phyloP scores from a whole-genome alignment of 2,113 vertebrate genomes.

The Myiozetetes cayanensis region DNA sequence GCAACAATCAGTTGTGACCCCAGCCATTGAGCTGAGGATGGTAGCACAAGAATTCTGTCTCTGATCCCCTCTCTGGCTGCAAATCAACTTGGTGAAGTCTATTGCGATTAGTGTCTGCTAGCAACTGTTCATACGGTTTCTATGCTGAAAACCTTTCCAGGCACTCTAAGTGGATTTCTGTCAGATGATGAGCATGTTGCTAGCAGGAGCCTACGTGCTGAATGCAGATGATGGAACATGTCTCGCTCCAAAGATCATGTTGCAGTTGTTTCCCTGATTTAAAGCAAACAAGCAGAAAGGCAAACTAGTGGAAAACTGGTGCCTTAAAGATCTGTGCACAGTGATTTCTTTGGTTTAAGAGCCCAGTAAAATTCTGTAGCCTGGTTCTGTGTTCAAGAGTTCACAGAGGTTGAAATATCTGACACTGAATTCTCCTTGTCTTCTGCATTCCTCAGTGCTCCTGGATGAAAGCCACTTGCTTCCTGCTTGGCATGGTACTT shows the following conservation, averaged over 20 bases:
- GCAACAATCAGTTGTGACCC: not conserved
- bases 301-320: not conserved
- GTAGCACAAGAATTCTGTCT: not conserved
- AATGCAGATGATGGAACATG: slow-evolving; percentile 22
- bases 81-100: slow-evolving; percentile 15
- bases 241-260: slow-evolving; percentile 12
- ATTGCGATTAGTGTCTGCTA: slow-evolving; percentile 26
- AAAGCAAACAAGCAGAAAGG: slow-evolving; percentile 5
- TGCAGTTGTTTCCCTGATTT: slow-evolving; percentile 16
- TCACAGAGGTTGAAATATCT: slow-evolving; percentile 3
- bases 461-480: slow-evolving; percentile 43
- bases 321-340: not conserved
- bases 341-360: not conserved
- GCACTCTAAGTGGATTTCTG: slow-evolving; percentile 6
- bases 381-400: not conserved
- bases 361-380: not conserved
- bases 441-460: slow-evolving; percentile 43
- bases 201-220: slow-evolving; percentile 23
- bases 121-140: slow-evolving; percentile 31
- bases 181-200: not conserved
- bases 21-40: not conserved
- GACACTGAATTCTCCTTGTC: slow-evolving; percentile 30
- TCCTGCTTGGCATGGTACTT: slow-evolving; percentile 45
- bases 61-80: slow-evolving; percentile 36
- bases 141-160: slow-evolving; percentile 8